Conservation (phyloP, 2,888 invertebrate genomes). For the Amaurobius ferox region DNA sequence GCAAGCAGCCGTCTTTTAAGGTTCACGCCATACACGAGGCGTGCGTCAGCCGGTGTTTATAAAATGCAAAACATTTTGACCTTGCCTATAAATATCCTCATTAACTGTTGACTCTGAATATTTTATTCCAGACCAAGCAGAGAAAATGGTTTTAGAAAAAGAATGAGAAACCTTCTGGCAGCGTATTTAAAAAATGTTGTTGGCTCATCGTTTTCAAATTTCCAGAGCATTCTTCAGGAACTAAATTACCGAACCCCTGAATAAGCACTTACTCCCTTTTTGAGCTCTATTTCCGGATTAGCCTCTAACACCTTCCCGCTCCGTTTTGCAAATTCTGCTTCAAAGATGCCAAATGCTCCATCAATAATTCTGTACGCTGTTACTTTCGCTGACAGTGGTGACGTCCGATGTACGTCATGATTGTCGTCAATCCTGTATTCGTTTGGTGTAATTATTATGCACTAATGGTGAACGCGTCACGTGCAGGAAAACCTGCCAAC, state of each 20-base stretch:
- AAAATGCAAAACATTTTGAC: no score
- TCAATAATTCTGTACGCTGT: no score
- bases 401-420: no score
- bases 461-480: no score
- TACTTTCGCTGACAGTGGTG: no score
- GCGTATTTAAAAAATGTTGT: background rate
- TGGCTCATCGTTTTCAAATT: slow-evolving; percentile 37
- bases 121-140: background rate
- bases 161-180: slow-evolving; percentile 21
- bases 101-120: background rate
- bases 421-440: no score
- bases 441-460: no score
- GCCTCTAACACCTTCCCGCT: background rate
- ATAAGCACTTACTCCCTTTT: slow-evolving; percentile 52
- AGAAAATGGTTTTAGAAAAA: background rate
- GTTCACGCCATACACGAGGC: no score
- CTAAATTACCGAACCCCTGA: slow-evolving; percentile 57
- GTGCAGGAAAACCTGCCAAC: no score
- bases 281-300: slow-evolving; percentile 33
- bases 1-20: no score
- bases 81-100: no score
- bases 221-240: slow-evolving; percentile 20
- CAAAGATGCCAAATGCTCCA: background rate
- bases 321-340: background rate
- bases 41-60: no score